Conservation (phyloP, 35 echinoderm and acorn worm species). For the Anneissia japonica region DNA sequence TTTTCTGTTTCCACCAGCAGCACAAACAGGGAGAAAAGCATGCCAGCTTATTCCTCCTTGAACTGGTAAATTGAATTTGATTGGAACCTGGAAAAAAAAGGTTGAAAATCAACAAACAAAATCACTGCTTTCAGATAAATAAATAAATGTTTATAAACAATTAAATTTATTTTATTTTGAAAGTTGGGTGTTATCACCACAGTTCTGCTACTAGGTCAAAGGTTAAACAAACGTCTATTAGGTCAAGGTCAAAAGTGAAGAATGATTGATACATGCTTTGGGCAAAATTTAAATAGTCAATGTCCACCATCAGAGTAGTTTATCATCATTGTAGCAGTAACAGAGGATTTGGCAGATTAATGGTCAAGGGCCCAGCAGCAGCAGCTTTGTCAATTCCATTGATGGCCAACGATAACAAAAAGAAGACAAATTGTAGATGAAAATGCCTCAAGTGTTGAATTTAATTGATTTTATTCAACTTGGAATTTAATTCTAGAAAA, state of each 20-base stretch:
- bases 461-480: not conserved
- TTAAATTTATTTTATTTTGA: no score
- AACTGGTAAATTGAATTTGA: conserved; percentile 56
- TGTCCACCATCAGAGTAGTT: not conserved
- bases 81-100: conserved; percentile 48
- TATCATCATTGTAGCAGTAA: not conserved
- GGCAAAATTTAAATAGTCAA: no score
- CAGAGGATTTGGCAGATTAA: not conserved
- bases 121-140: not conserved
- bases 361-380: not conserved
- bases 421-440: not conserved
- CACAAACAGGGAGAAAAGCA: conserved; percentile 81
- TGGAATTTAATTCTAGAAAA: not conserved
- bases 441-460: not conserved
- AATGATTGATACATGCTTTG: no score
- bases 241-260: no score
- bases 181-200: no score
- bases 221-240: no score
- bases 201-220: no score
- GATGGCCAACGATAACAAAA: not conserved
- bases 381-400: not conserved
- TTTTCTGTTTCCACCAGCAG: conserved; percentile 67
- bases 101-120: not conserved
- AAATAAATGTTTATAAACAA: not conserved
- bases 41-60: conserved; percentile 79